Conservation (phyloP, 2,113 vertebrate species). For the Calypte anna region DNA sequence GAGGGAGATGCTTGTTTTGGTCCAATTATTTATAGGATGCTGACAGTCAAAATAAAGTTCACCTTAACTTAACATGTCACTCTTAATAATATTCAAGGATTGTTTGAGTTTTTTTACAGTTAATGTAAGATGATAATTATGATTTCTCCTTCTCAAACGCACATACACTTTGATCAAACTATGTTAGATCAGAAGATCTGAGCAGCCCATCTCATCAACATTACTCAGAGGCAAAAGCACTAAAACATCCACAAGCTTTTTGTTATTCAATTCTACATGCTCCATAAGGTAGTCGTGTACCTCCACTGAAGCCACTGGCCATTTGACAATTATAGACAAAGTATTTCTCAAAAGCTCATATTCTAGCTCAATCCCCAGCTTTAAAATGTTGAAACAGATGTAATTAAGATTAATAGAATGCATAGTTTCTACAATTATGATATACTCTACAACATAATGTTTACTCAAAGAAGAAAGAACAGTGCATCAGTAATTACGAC, state of each 20-base stretch:
- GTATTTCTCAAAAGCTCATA: background rate
- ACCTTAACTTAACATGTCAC: background rate
- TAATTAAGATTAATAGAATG: conserved; percentile 66
- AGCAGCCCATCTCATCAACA: background rate
- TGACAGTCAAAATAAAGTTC: background rate
- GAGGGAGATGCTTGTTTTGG: background rate
- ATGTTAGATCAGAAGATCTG: background rate
- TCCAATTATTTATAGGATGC: background rate
- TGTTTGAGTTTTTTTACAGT: background rate
- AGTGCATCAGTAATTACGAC: conserved; percentile 53
- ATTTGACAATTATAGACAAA: background rate
- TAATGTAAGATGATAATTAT: background rate
- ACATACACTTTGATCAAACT: background rate
- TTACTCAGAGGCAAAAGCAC: background rate
- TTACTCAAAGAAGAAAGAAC: conserved; percentile 68
- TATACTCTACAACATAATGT: conserved; percentile 40
- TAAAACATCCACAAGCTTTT: background rate
- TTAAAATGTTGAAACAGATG: conserved; percentile 18
- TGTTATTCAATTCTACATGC: background rate
- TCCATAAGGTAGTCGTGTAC: background rate
- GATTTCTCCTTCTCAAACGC: background rate
- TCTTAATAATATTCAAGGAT: fast-evolving
- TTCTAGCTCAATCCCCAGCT: background rate
- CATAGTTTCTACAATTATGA: conserved; percentile 51
- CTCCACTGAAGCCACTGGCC: background rate